These are phyloP conservation scores for Drosophila aff. DNA, from an alignment of 1,140 invertebrate species.

Conservation along the genomic window DNA sequence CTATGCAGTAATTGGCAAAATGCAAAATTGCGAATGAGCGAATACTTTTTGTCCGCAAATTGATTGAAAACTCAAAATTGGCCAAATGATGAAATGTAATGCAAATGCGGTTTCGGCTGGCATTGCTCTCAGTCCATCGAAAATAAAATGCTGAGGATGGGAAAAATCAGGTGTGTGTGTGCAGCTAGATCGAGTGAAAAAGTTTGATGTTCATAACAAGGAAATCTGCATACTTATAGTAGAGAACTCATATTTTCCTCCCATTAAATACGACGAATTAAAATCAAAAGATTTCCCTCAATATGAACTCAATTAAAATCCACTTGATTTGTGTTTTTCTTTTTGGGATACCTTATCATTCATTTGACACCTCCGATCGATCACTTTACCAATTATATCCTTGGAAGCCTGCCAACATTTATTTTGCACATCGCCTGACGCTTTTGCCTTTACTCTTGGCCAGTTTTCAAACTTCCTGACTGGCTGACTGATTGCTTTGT, in stretches of 20 bases:
- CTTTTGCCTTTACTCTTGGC: slow-evolving; percentile 28
- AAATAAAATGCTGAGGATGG: not conserved
- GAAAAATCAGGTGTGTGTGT: slow-evolving; percentile 1
- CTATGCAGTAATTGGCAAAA: slow-evolving; percentile 76
- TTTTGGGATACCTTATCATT: slow-evolving; percentile 1
- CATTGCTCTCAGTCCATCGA: not conserved
- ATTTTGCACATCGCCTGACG: slow-evolving; percentile 19
- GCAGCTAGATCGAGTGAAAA: slow-evolving; percentile 20
- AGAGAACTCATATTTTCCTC: not conserved
- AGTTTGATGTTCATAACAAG: not conserved
- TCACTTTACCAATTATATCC: slow-evolving; percentile 57
- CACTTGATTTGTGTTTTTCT: not conserved
- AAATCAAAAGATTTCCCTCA: not conserved
- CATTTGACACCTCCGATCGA: slow-evolving; percentile 47
- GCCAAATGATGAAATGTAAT: slow-evolving; percentile 63
- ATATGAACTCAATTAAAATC: slow-evolving; percentile 1
- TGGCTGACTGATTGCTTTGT: slow-evolving; percentile 80
- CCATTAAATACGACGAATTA: not conserved
- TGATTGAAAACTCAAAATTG: slow-evolving; percentile 77
- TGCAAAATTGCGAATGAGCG: slow-evolving; percentile 72
- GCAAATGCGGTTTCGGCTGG: slow-evolving; percentile 39
- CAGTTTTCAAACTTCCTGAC: slow-evolving; percentile 57
- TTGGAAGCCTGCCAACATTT: slow-evolving; percentile 39
- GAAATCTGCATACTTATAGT: not conserved
- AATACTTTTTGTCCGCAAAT: slow-evolving; percentile 69